phyloP scores from a whole-genome alignment of 2,888 invertebrate species.

The Glyphotaelius pellucidus region DNA sequence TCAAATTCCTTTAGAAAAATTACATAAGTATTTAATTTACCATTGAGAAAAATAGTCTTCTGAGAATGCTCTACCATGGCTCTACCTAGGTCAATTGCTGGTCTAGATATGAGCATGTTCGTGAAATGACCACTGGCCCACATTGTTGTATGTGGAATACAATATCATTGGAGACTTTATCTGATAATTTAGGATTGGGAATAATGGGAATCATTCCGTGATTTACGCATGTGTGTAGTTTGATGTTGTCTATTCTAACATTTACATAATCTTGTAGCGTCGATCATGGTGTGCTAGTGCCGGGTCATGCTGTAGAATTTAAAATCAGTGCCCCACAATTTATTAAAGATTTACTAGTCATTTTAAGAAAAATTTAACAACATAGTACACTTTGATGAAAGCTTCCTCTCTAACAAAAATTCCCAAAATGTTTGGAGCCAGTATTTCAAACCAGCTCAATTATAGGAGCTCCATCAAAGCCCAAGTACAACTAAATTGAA shows the following conservation, averaged over 20 bases:
- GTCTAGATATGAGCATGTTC: conserved; percentile 28
- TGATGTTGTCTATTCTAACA: conserved; percentile 42
- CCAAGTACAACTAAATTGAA: neutral
- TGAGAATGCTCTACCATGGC: neutral
- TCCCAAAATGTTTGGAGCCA: neutral
- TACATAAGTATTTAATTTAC: neutral
- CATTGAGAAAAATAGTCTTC: neutral
- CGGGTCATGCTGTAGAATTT: conserved; percentile 53
- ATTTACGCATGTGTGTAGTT: conserved; percentile 42
- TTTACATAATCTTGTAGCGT: conserved; percentile 35
- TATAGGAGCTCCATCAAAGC: neutral
- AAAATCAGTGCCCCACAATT: conserved; percentile 21
- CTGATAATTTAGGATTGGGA: conserved; percentile 19
- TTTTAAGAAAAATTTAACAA: neutral
- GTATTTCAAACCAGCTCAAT: no score
- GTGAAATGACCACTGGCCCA: conserved; percentile 32
- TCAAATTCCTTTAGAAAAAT: no score
- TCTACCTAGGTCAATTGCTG: conserved; percentile 6
- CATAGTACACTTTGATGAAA: neutral
- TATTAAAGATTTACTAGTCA: neutral
- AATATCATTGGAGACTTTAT: conserved; percentile 10
- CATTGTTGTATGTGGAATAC: neutral
- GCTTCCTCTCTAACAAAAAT: neutral
- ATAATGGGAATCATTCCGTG: conserved; percentile 35
- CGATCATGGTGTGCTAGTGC: conserved; percentile 58